phyloP scores from a whole-genome alignment of 2,888 invertebrate genomes.

The Dorcus parallelipipedus region DNA sequence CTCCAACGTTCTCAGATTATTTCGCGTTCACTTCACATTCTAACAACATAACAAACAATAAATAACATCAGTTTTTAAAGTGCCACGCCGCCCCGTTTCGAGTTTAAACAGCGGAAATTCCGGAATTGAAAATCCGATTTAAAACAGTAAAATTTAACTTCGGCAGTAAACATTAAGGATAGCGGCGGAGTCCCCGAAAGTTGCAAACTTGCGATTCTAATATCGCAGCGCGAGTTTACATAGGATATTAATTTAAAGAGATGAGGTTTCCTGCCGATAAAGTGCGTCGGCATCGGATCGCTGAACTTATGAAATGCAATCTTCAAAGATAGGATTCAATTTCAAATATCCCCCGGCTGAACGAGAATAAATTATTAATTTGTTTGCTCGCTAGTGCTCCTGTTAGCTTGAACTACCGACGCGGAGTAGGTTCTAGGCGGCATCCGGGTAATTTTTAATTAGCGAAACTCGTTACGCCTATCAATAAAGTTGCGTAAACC shows the following conservation, averaged over 20 bases:
- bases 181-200: neutral
- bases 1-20: too few species aligned
- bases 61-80: too few species aligned
- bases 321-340: slow-evolving; percentile 10
- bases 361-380: slow-evolving; percentile 9
- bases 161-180: neutral
- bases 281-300: slow-evolving; percentile 2
- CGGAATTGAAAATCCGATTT: neutral
- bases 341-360: slow-evolving; percentile 7
- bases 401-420: too few species aligned
- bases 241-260: slow-evolving; percentile 3
- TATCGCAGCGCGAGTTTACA: neutral
- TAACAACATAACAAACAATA: too few species aligned
- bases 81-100: too few species aligned
- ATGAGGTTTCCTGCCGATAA: neutral
- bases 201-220: slow-evolving; percentile 1
- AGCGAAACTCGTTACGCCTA: too few species aligned
- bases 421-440: too few species aligned
- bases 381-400: slow-evolving; percentile 6
- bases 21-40: too few species aligned
- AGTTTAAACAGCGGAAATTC: too few species aligned
- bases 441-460: too few species aligned
- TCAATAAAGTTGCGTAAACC: too few species aligned
- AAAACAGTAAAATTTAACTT: slow-evolving; percentile 2
- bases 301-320: slow-evolving; percentile 7